phyloP scores from a whole-genome alignment of 2,797 vertebrate genomes.

The Buphagus erythrorhynchus region DNA sequence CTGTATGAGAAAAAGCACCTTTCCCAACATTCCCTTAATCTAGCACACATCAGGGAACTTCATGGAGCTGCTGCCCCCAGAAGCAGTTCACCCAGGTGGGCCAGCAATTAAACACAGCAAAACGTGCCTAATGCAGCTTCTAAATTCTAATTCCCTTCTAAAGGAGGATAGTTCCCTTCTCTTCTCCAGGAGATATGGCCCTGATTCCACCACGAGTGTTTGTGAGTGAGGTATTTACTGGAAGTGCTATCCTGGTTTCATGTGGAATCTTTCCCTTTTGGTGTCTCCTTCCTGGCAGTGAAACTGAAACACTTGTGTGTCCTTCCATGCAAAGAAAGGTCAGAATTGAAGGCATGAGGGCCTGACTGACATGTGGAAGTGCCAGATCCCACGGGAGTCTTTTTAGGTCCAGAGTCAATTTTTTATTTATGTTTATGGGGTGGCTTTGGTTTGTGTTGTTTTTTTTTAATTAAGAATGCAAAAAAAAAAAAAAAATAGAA shows the following conservation, averaged over 20 bases:
- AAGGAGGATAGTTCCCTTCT: background rate
- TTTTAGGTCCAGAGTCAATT: rapidly evolving
- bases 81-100: background rate
- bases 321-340: background rate
- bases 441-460: background rate
- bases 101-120: background rate
- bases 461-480: background rate
- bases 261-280: background rate
- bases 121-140: rapidly evolving
- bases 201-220: background rate
- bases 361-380: background rate
- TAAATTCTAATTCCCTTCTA: background rate
- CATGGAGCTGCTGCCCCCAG: background rate
- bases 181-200: background rate
- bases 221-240: background rate
- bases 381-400: background rate
- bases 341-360: background rate
- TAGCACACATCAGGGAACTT: background rate
- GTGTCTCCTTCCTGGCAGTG: background rate
- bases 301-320: background rate
- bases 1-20: background rate
- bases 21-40: background rate
- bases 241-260: background rate
- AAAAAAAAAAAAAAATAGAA: background rate
- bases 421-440: background rate